Conservation (phyloP, 2,113 vertebrate genomes). For the Elgaria multicarinata region DNA sequence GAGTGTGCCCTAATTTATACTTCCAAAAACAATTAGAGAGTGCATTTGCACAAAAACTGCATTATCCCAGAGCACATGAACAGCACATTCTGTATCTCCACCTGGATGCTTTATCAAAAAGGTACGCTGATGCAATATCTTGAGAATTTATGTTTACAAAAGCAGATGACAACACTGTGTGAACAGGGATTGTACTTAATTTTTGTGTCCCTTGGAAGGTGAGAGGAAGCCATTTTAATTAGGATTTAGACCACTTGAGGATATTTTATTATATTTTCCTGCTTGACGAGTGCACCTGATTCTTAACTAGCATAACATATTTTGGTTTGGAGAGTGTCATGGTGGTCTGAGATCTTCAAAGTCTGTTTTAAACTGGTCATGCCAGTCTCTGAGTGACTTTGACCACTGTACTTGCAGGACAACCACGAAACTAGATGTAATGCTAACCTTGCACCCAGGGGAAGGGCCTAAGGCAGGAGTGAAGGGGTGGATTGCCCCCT, state of each 20-base stretch:
- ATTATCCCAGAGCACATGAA: not conserved
- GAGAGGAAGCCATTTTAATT: not conserved
- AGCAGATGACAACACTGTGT: not conserved
- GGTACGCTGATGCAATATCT: not conserved
- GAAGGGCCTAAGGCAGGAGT: no score
- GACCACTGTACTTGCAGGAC: rapidly evolving
- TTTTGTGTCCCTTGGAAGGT: not conserved
- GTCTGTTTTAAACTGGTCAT: not conserved
- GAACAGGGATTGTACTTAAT: conserved; percentile 12
- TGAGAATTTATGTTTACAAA: not conserved
- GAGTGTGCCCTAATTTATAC: not conserved
- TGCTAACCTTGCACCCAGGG: no score
- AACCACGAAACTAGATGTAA: not conserved
- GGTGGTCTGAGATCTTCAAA: not conserved
- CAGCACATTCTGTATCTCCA: not conserved
- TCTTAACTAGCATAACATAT: conserved; percentile 25
- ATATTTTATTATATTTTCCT: not conserved
- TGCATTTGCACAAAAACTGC: not conserved
- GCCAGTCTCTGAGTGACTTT: not conserved
- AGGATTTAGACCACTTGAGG: not conserved
- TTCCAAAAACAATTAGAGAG: not conserved
- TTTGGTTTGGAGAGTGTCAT: not conserved
- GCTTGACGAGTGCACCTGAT: conserved; percentile 19
- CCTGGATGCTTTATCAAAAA: not conserved
- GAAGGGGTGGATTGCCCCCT: no score